Conservation (phyloP, 2,113 vertebrate genomes). For the Larimichthys crocea region DNA sequence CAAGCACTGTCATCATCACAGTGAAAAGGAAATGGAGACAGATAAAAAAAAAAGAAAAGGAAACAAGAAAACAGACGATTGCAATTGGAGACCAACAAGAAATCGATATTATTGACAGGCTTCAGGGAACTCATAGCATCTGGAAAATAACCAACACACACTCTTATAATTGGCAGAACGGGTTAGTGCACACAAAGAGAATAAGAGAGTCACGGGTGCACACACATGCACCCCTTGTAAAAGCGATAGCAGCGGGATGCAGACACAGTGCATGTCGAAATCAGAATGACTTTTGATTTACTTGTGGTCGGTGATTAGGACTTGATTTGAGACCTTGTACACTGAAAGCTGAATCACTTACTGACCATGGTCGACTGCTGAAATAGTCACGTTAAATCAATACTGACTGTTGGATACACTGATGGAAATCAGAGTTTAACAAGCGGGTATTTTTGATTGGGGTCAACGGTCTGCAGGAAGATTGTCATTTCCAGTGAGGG, state of each 20-base stretch:
- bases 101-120: constrained; percentile 48
- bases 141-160: constrained; percentile 24
- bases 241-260: not conserved
- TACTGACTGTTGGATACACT: constrained; percentile 7
- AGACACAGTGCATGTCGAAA: not conserved
- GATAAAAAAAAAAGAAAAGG: not conserved
- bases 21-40: not conserved
- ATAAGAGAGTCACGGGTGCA: not conserved
- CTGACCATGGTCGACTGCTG: constrained; percentile 2
- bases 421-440: constrained; percentile 36
- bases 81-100: constrained; percentile 12
- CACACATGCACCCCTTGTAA: not conserved
- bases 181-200: not conserved
- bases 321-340: constrained; percentile 22
- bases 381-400: constrained; percentile 20
- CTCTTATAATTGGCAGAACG: constrained; percentile 8
- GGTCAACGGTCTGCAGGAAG: constrained; percentile 41
- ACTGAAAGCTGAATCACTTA: constrained; percentile 1
- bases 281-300: constrained; percentile 35
- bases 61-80: constrained; percentile 4
- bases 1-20: constrained; percentile 2
- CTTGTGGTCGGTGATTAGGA: constrained; percentile 1
- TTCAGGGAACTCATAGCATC: constrained; percentile 22
- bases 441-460: constrained; percentile 50
- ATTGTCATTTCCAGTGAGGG: constrained; percentile 9